Evolutionary conservation across 1,140 invertebrate species (phyloP).

Genomic region (Anastrepha obliqua): DNA sequence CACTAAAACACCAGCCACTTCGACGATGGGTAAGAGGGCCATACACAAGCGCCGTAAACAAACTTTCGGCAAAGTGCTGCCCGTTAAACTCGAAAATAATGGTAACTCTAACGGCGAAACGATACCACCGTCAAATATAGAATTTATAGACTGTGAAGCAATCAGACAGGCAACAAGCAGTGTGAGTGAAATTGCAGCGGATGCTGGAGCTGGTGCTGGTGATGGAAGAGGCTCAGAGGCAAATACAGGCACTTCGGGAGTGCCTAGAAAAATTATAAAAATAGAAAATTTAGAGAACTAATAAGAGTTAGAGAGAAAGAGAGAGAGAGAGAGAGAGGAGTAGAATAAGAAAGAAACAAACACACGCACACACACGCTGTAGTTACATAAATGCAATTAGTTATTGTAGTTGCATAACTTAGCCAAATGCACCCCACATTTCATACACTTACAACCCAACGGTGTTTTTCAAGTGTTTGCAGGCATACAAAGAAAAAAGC

Average conservation of each 20-base stretch:
- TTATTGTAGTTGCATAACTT: background rate
- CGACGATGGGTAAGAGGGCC: background rate
- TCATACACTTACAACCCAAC: background rate
- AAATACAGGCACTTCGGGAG: background rate
- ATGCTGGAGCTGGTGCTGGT: slow-evolving; percentile 23
- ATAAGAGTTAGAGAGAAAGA: background rate
- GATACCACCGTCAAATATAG: background rate
- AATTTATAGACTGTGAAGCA: background rate
- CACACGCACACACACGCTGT: background rate
- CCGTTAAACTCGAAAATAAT: slow-evolving; percentile 55
- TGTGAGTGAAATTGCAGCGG: background rate
- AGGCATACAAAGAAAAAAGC: background rate
- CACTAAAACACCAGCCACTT: background rate
- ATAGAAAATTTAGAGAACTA: slow-evolving; percentile 33
- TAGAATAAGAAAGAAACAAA: background rate
- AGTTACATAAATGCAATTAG: background rate
- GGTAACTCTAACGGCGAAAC: background rate
- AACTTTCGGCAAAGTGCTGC: slow-evolving; percentile 39
- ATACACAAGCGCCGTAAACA: slow-evolving; percentile 61
- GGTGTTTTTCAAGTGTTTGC: background rate
- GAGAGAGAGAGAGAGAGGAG: background rate
- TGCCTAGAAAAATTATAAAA: slow-evolving; percentile 30
- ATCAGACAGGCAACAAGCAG: background rate
- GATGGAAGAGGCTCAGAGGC: slow-evolving; percentile 35
- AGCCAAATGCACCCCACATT: background rate